A percentile compares a stretch with the other conserved stretches of the same genome.
These are phyloP conservation scores for Calyptomena viridis DNA, from an alignment of 2,113 vertebrate genomes.

Conservation along the genomic window DNA sequence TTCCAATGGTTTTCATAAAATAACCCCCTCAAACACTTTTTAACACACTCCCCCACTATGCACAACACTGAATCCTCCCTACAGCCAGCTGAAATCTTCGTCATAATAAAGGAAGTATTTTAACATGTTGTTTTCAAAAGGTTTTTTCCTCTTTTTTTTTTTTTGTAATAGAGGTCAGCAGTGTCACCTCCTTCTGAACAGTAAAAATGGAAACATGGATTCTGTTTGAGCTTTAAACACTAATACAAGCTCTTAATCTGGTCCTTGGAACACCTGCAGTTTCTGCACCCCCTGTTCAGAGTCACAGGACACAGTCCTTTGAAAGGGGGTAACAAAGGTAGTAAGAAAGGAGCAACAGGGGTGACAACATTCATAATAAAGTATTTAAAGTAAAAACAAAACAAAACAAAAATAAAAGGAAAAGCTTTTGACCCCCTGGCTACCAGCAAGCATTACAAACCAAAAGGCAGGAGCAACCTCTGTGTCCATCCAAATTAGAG, in stretches of 20 bases:
- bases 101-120: neutral
- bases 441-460: neutral
- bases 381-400: neutral
- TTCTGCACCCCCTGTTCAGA: neutral
- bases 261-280: neutral
- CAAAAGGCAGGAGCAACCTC: neutral
- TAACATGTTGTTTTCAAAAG: neutral
- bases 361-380: neutral
- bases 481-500: neutral
- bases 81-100: neutral
- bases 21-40: neutral
- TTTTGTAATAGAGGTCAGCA: neutral
- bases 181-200: neutral
- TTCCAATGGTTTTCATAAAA: neutral
- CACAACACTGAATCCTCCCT: neutral
- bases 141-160: too few species aligned
- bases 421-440: neutral
- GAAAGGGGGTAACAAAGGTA: neutral
- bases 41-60: neutral
- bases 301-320: neutral
- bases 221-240: neutral
- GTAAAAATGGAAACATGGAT: neutral
- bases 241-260: neutral
- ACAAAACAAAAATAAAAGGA: neutral
- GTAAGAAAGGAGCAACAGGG: neutral